Conservation (phyloP, 2,797 vertebrate species). For the Lagodon rhomboides region DNA sequence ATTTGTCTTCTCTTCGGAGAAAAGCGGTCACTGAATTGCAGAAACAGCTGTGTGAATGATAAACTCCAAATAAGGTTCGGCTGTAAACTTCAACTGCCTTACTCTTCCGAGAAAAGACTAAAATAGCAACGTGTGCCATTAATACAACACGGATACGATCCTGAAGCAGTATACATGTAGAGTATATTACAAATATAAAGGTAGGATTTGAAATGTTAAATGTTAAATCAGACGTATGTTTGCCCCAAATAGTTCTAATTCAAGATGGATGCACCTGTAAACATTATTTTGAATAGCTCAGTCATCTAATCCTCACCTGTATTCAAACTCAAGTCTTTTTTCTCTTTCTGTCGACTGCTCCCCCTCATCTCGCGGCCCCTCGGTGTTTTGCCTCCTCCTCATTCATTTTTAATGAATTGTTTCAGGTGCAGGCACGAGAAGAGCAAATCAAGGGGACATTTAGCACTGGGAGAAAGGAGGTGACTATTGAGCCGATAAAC, state of each 20-base stretch:
- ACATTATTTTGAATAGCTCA: background rate
- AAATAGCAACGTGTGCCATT: background rate
- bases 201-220: background rate
- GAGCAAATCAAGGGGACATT: constrained; percentile 81
- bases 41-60: constrained; percentile 60
- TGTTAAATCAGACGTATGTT: background rate
- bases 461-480: constrained; percentile 82
- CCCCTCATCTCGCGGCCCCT: constrained; percentile 50
- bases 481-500: constrained; percentile 91
- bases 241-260: background rate
- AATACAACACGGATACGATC: background rate
- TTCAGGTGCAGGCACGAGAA: constrained; percentile 75
- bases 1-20: constrained; percentile 58
- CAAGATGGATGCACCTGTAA: constrained; percentile 8
- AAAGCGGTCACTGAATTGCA: constrained; percentile 43
- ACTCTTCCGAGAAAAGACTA: background rate
- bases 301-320: constrained; percentile 31
- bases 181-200: background rate
- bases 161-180: background rate
- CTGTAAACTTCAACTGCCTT: background rate
- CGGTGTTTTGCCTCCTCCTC: constrained; percentile 69
- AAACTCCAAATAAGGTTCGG: constrained; percentile 17
- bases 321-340: constrained; percentile 43
- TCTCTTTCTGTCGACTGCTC: constrained; percentile 22
- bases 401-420: constrained; percentile 87